Percentiles rank a stretch among this genome's conserved stretches.
Evolutionary conservation across 2,797 vertebrate species (phyloP).

Genomic region (Euphonia xanthogaster): DNA sequence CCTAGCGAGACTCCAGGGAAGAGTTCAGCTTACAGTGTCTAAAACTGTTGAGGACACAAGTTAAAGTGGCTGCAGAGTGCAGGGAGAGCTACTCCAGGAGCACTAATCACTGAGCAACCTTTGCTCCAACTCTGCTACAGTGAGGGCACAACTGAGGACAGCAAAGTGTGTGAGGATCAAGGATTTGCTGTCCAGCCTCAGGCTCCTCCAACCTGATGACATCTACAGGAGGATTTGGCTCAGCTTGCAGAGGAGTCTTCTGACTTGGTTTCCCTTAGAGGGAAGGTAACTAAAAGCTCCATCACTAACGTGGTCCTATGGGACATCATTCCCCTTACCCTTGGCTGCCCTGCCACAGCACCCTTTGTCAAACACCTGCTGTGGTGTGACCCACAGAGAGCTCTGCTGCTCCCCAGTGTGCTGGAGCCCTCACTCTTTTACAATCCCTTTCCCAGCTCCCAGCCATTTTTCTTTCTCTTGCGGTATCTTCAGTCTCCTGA

Average conservation of each 20-base stretch:
- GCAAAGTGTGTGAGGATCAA: neutral
- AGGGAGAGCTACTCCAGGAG: neutral
- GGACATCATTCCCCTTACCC: neutral
- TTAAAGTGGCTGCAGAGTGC: neutral
- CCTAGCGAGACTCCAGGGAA: neutral
- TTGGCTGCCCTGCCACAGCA: neutral
- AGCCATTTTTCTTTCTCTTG: neutral
- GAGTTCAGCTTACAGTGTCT: neutral
- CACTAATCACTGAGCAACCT: neutral
- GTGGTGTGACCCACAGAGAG: neutral
- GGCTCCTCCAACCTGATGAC: neutral
- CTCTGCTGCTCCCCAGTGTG: neutral
- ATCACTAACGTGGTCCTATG: accelerated
- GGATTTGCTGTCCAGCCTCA: neutral
- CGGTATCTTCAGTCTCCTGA: neutral
- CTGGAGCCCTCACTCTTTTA: neutral
- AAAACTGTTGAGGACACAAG: neutral
- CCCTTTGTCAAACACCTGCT: neutral
- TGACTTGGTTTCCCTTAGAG: neutral
- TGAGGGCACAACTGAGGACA: neutral
- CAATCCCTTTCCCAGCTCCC: neutral
- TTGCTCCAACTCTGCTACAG: neutral
- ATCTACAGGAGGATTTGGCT: neutral
- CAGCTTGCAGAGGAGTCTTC: neutral
- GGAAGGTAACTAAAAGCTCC: neutral